phyloP scores from a whole-genome alignment of 2,888 invertebrate genomes.

The Mesoligia furuncula region DNA sequence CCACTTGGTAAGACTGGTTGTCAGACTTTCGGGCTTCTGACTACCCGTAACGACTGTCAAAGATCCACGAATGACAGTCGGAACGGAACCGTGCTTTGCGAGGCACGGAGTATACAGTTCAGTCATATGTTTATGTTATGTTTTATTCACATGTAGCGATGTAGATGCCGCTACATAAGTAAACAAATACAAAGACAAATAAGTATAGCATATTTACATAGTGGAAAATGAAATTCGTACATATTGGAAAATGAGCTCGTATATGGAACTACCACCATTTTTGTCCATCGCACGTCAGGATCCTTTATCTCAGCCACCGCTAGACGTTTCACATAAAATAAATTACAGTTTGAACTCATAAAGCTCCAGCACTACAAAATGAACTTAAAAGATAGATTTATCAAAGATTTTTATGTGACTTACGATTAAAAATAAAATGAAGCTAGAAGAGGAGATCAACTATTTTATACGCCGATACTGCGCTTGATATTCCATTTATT shows the following conservation, averaged over 20 bases:
- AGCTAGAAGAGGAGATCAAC: neutral
- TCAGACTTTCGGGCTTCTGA: no score
- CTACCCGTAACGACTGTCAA: no score
- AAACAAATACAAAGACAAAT: neutral
- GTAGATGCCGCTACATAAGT: neutral
- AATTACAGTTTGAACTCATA: slow-evolving; percentile 6
- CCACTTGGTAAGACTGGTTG: no score
- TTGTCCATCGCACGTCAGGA: neutral
- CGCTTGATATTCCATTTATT: neutral
- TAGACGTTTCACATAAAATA: neutral
- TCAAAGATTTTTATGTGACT: neutral
- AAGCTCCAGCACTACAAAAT: slow-evolving; percentile 1
- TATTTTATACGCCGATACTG: neutral
- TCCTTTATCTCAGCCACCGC: neutral
- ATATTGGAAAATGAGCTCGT: neutral
- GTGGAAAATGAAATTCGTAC: slow-evolving; percentile 1
- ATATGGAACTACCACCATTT: neutral
- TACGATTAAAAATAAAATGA: neutral
- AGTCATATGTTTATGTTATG: neutral
- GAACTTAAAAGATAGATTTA: slow-evolving; percentile 2
- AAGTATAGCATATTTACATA: neutral
- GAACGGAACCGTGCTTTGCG: no score
- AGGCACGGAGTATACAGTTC: neutral
- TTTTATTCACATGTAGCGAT: neutral
- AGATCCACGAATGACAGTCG: no score